phyloP scores from a whole-genome alignment of 2,797 vertebrate genomes.

The Phataginus tricuspis region DNA sequence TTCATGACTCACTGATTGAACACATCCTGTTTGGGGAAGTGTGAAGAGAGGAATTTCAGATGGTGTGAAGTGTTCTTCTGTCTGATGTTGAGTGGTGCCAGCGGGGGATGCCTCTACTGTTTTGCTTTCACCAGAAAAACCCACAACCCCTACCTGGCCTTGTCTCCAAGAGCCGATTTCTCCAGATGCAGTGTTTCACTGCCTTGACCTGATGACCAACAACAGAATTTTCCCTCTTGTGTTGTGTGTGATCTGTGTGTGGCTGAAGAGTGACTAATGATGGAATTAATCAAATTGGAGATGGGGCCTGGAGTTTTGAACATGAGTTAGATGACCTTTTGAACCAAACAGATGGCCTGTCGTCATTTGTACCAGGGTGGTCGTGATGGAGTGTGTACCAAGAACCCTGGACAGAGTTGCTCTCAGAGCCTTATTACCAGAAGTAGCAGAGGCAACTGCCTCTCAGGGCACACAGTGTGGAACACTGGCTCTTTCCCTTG shows the following conservation, averaged over 20 bases:
- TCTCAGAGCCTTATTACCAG: not conserved
- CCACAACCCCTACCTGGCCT: accelerated
- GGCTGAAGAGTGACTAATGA: not conserved
- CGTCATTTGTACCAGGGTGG: not conserved
- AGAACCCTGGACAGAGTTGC: not conserved
- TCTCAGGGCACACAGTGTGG: not conserved
- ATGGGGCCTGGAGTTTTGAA: not conserved
- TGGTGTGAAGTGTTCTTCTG: not conserved
- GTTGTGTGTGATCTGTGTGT: not conserved
- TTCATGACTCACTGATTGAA: slow-evolving; percentile 64
- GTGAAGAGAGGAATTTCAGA: slow-evolving; percentile 48
- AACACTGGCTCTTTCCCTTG: not conserved
- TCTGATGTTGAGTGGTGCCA: not conserved
- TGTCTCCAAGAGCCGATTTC: too few relatives aligned
- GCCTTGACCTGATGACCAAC: not conserved
- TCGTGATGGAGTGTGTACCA: accelerated
- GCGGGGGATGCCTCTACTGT: not conserved
- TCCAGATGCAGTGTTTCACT: accelerated
- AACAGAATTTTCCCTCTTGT: not conserved
- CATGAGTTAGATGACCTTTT: not conserved
- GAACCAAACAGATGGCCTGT: not conserved
- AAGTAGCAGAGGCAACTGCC: not conserved
- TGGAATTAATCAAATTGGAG: not conserved
- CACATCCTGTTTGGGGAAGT: slow-evolving; percentile 73
- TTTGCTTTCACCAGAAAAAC: not conserved